Percentiles rank a stretch among this genome's conserved stretches.
phyloP scores from a whole-genome alignment of 2,888 invertebrate genomes.

The Hyposoter dolosus region DNA sequence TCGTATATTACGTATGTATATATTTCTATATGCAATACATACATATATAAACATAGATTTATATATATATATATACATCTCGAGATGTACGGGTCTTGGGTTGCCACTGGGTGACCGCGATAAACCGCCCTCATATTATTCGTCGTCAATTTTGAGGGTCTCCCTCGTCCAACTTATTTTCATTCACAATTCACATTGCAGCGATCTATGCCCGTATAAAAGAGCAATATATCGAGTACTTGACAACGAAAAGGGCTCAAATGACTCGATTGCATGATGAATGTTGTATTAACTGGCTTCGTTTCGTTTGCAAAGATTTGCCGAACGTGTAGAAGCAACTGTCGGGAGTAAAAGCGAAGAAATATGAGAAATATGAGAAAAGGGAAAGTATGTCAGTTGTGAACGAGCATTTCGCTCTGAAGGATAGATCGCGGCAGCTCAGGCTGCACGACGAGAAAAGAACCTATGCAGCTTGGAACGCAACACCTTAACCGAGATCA shows the following conservation, averaged over 20 bases:
- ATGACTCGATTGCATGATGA: not conserved
- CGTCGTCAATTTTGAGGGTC: not conserved
- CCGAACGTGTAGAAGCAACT: not conserved
- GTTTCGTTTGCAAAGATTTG: not conserved
- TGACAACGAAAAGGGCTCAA: not conserved
- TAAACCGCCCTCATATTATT: conserved; percentile 43
- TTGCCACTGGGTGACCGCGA: conserved; percentile 33
- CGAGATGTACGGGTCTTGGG: conserved; percentile 20
- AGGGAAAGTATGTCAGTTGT: conserved; percentile 54
- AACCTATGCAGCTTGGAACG: conserved; percentile 8
- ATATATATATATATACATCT: not conserved
- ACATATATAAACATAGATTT: not conserved
- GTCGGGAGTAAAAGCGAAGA: conserved; percentile 3
- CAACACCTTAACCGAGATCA: conserved; percentile 32
- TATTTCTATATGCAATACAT: not conserved
- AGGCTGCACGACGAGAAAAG: conserved; percentile 5
- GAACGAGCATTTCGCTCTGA: conserved; percentile 19
- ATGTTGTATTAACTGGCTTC: not conserved
- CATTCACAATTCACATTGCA: conserved; percentile 20
- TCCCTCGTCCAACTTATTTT: not conserved
- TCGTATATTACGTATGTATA: conserved; percentile 24
- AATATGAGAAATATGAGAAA: conserved; percentile 37
- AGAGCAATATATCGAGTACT: not conserved
- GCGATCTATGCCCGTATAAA: conserved; percentile 19
- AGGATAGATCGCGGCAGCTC: conserved; percentile 4